Percentiles rank a stretch among this genome's conserved stretches.
These are phyloP conservation scores for Muscicapa striata DNA, from an alignment of 2,797 vertebrate species.

Conservation along the genomic window DNA sequence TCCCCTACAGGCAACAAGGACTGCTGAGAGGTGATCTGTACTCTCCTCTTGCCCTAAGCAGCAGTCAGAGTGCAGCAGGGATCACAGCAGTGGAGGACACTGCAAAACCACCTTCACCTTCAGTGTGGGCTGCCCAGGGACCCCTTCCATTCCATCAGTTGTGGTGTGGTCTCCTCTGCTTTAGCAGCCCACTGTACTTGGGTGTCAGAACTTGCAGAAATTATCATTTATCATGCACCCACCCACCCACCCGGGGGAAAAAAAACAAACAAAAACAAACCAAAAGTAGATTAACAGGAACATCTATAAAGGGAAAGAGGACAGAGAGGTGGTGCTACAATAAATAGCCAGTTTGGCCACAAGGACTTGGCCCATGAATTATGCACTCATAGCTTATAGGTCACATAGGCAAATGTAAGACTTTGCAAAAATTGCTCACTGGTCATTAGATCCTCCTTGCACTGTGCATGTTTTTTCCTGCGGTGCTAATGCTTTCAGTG, in stretches of 20 bases:
- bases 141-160: background rate
- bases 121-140: accelerated
- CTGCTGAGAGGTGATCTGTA: background rate
- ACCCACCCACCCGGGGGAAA: accelerated
- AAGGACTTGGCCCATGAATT: background rate
- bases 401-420: background rate
- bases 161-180: background rate
- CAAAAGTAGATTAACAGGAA: background rate
- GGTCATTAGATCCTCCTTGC: background rate
- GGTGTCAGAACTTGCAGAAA: background rate
- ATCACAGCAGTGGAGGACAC: background rate
- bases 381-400: background rate
- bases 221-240: background rate
- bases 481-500: slow-evolving; percentile 10
- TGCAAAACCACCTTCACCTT: background rate
- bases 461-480: slow-evolving; percentile 13
- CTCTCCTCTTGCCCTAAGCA: background rate
- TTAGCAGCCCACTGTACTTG: background rate
- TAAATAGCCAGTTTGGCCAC: background rate
- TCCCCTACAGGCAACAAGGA: accelerated
- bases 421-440: background rate
- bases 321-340: background rate
- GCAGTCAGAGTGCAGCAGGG: background rate
- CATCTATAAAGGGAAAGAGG: background rate
- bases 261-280: background rate